These are phyloP conservation scores for Polydrusus cervinus DNA, from an alignment of 2,888 invertebrate species.

Conservation along the genomic window DNA sequence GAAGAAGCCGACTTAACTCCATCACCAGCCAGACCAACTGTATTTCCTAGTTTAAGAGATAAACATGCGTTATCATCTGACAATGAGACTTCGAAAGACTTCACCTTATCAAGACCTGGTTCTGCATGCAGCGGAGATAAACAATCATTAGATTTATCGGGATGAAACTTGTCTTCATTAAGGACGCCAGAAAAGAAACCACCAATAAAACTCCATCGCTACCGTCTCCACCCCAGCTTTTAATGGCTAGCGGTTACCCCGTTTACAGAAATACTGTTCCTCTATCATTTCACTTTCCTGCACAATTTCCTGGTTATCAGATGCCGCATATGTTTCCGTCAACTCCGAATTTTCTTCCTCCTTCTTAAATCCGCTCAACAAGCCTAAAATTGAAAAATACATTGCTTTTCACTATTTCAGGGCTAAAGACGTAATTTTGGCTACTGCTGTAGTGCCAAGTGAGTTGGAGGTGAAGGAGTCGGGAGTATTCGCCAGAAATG, in stretches of 20 bases:
- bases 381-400: conserved; percentile 45
- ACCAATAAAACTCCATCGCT: conserved; percentile 69
- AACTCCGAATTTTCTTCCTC: conserved; percentile 76
- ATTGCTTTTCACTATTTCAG: conserved; percentile 60
- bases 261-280: conserved; percentile 80
- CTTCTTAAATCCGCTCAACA: conserved; percentile 74
- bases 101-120: conserved; percentile 65
- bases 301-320: conserved; percentile 73
- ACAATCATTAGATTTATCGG: conserved; percentile 84
- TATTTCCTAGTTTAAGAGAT: conserved; percentile 35
- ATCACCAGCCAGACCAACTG: conserved; percentile 77
- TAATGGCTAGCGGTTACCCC: conserved; percentile 71
- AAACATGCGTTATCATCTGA: conserved; percentile 55
- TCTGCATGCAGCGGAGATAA: conserved; percentile 71
- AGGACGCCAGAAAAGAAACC: conserved; percentile 40
- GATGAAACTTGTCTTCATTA: conserved; percentile 64
- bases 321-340: conserved; percentile 68
- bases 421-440: conserved; percentile 69
- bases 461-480: conserved; percentile 76
- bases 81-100: conserved; percentile 65
- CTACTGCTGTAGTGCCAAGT: conserved; percentile 74
- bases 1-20: conserved; percentile 80
- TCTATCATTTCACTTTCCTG: conserved; percentile 77
- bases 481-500: conserved; percentile 80
- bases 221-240: conserved; percentile 65